A percentile compares a stretch with the other conserved stretches of the same genome.
Conservation (phyloP, 1,140 invertebrate species). For the Vollenhovia emeryi region DNA sequence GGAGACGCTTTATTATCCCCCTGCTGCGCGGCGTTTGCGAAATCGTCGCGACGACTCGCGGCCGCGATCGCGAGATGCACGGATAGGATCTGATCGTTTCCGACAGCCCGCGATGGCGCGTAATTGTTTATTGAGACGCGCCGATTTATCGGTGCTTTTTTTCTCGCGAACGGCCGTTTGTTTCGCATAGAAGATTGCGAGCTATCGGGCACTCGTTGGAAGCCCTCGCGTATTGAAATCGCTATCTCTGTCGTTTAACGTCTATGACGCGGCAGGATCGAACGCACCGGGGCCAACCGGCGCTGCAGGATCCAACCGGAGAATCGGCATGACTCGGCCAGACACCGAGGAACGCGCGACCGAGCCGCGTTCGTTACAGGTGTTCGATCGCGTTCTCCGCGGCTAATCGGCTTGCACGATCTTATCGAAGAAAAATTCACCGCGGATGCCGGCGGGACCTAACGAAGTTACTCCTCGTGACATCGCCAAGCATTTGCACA, state of each 20-base stretch:
- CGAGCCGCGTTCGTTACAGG: conserved; percentile 69
- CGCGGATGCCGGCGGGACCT: conserved; percentile 49
- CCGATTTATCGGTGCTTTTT: background rate
- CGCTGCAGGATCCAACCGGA: conserved; percentile 23
- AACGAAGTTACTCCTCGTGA: conserved; percentile 66
- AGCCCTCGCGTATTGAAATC: conserved; percentile 21
- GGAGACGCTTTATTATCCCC: conserved; percentile 31
- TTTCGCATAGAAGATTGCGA: background rate
- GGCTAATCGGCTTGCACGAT: conserved; percentile 68
- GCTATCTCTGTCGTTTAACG: conserved; percentile 42
- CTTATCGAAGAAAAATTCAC: conserved; percentile 68
- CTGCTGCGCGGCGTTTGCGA: background rate
- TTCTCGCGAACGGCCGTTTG: background rate
- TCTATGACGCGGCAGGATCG: conserved; percentile 51
- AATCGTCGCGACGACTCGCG: conserved; percentile 9
- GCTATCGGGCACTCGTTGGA: conserved; percentile 15
- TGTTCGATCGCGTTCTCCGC: conserved; percentile 65
- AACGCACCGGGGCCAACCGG: background rate
- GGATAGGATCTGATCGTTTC: conserved; percentile 8
- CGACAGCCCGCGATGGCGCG: background rate
- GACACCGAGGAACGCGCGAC: conserved; percentile 56
- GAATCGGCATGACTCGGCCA: conserved; percentile 44
- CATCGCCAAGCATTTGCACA: conserved; percentile 58
- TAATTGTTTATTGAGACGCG: conserved; percentile 25
- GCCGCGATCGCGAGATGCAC: background rate